Percentiles rank a stretch among this genome's conserved stretches.
Conservation (phyloP, 64 coral and sea anemone species). For the Catalaphyllia jardinei region DNA sequence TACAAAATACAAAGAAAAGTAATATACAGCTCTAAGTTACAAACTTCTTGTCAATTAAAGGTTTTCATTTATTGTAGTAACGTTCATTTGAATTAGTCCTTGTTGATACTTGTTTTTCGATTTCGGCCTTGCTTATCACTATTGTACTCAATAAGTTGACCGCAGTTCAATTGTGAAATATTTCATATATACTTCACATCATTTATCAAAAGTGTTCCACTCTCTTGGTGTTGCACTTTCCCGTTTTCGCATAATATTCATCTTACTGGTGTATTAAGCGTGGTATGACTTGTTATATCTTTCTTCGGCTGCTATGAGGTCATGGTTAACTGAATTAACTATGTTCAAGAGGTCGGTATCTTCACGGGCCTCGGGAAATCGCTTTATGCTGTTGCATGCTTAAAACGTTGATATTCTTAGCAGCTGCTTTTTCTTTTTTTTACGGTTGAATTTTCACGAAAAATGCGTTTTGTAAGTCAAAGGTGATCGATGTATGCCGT, state of each 20-base stretch:
- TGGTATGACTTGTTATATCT: conserved; percentile 64
- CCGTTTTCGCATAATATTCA: conserved; percentile 7
- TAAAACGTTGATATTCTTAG: conserved; percentile 53
- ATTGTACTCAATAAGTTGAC: too few species aligned
- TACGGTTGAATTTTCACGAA: conserved; percentile 41
- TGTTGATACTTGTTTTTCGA: too few species aligned
- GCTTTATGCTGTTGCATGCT: conserved; percentile 44
- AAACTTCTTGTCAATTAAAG: too few species aligned
- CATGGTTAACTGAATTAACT: conserved; percentile 18
- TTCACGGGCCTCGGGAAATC: conserved; percentile 42
- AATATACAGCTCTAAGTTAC: too few species aligned
- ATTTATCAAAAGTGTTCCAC: background rate
- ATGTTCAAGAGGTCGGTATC: conserved; percentile 17
- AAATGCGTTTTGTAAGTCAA: conserved; percentile 71
- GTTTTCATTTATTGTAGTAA: too few species aligned
- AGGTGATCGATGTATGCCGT: background rate
- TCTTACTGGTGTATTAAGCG: conserved; percentile 37
- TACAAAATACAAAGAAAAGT: too few species aligned
- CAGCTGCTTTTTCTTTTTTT: conserved; percentile 55
- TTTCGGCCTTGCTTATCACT: too few species aligned
- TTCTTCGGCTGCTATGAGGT: conserved; percentile 59
- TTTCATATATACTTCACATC: too few species aligned
- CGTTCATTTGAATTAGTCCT: too few species aligned
- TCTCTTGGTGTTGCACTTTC: background rate
- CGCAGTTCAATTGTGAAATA: too few species aligned